Percentiles rank a stretch among this genome's conserved stretches.
Evolutionary conservation across 2,888 invertebrate species (phyloP).

Genomic region (Platerodrilus igneus): DNA sequence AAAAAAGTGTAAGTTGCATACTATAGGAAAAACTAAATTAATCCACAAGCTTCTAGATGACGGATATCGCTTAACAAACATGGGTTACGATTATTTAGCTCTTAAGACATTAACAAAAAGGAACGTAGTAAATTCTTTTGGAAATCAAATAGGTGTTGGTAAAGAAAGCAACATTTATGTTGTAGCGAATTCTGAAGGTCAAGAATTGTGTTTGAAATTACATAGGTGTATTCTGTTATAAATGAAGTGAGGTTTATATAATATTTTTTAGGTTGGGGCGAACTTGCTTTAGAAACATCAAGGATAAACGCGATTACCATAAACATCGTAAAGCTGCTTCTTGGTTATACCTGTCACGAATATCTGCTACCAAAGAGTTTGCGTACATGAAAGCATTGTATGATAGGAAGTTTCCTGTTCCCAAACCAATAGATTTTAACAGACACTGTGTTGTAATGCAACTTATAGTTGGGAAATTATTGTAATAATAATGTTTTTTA

Average conservation of each 20-base stretch:
- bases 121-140: conserved; percentile 78
- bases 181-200: conserved; percentile 74
- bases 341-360: conserved; percentile 94
- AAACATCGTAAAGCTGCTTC: conserved; percentile 82
- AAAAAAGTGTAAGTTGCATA: conserved; percentile 81
- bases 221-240: conserved; percentile 65
- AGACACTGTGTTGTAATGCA: conserved; percentile 97
- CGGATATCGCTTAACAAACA: conserved; percentile 92
- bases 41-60: conserved; percentile 67
- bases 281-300: conserved; percentile 93
- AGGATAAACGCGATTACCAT: conserved; percentile 95
- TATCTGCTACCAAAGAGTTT: conserved; percentile 96
- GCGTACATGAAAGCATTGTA: conserved; percentile 94
- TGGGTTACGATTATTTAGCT: conserved; percentile 95
- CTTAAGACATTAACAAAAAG: conserved; percentile 80
- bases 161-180: conserved; percentile 97
- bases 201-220: conserved; percentile 82
- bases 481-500: conserved; percentile 53
- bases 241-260: too few species aligned
- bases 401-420: conserved; percentile 89
- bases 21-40: conserved; percentile 10
- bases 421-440: conserved; percentile 90
- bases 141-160: conserved; percentile 98
- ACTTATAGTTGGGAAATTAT: conserved; percentile 73
- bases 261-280: conserved; percentile 70